Conservation (phyloP, 2,888 invertebrate species). For the Smittia aterrima region DNA sequence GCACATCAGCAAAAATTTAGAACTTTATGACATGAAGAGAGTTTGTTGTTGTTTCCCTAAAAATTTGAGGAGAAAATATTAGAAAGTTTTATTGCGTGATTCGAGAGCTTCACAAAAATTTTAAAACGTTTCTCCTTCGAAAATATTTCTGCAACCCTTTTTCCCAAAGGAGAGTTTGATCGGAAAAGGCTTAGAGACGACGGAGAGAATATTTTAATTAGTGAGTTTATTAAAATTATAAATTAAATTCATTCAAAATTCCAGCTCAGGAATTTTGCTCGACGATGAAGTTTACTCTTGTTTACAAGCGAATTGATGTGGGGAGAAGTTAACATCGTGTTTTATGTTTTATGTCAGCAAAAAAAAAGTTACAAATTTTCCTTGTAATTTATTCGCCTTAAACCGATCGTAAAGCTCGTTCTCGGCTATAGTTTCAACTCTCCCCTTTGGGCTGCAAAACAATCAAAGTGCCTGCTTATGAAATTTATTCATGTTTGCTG, state of each 20-base stretch:
- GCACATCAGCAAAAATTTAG: slow-evolving; percentile 17
- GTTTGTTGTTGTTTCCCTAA: neutral
- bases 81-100: slow-evolving; percentile 20
- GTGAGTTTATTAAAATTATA: slow-evolving; percentile 19
- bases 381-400: neutral
- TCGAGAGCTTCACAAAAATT: neutral
- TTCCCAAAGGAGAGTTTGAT: slow-evolving; percentile 12
- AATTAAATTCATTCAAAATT: slow-evolving; percentile 21
- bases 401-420: neutral
- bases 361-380: neutral
- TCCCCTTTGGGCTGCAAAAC: neutral
- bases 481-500: slow-evolving; percentile 4
- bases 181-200: slow-evolving; percentile 2
- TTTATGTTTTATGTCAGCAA: slow-evolving; percentile 9
- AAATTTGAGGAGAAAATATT: slow-evolving; percentile 7
- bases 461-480: neutral
- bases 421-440: neutral
- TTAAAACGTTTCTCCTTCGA: slow-evolving; percentile 6
- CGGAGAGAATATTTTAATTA: slow-evolving; percentile 15
- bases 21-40: slow-evolving; percentile 38
- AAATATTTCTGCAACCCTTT: neutral
- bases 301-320: neutral
- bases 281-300: neutral
- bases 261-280: neutral
- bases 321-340: slow-evolving; percentile 6